Evolutionary conservation across 2,888 invertebrate genomes (phyloP).

Genomic region (Cryptus armator): DNA sequence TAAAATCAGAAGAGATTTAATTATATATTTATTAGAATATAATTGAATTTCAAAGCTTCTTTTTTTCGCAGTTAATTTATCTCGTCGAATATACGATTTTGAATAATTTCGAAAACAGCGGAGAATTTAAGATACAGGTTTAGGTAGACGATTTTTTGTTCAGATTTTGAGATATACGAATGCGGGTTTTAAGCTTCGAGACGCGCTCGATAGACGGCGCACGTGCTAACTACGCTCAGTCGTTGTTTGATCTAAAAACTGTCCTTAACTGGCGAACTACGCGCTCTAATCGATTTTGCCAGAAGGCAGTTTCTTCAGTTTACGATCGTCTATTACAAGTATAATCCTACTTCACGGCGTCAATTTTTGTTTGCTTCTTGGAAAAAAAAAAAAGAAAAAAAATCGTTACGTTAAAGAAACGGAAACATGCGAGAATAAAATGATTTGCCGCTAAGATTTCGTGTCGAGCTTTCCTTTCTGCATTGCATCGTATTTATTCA

Average conservation of each 20-base stretch:
- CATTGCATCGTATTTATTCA: conserved; percentile 21
- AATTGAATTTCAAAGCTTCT: too few species aligned
- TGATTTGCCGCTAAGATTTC: not conserved
- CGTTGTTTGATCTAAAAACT: not conserved
- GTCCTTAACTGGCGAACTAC: not conserved
- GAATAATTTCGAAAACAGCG: too few species aligned
- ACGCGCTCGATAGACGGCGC: conserved; percentile 9
- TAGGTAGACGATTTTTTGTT: not conserved
- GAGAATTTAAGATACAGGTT: too few species aligned
- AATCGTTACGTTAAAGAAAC: not conserved
- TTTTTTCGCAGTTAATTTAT: too few species aligned
- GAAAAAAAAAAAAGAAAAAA: not conserved
- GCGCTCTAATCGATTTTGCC: not conserved
- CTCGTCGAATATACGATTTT: too few species aligned
- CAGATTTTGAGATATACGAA: not conserved
- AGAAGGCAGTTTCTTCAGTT: not conserved
- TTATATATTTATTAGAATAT: too few species aligned
- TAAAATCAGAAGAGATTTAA: too few species aligned
- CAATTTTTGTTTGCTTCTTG: not conserved
- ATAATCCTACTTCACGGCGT: not conserved
- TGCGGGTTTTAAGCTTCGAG: not conserved
- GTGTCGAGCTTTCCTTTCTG: not conserved
- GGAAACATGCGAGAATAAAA: not conserved
- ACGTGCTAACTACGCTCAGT: not conserved
- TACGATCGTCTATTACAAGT: not conserved